phyloP scores from a whole-genome alignment of 2,797 vertebrate species.

The Pelodytes ibericus region DNA sequence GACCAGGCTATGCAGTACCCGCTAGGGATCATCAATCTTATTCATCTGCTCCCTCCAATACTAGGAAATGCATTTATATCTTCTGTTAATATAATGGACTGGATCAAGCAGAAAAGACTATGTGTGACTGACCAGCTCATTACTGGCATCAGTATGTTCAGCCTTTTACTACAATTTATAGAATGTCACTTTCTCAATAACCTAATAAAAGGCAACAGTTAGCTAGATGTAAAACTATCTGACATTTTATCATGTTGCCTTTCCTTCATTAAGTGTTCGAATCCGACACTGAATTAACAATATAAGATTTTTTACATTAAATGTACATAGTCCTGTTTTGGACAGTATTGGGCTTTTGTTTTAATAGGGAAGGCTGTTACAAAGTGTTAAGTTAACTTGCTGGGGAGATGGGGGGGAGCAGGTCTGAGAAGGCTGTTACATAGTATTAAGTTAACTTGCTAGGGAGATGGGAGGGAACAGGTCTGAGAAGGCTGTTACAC shows the following conservation, averaged over 20 bases:
- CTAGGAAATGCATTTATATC: background rate
- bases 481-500: too few relatives aligned
- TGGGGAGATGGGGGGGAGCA: too few relatives aligned
- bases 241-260: background rate
- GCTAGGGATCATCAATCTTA: background rate
- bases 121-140: background rate
- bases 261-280: background rate
- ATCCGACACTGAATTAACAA: too few relatives aligned
- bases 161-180: background rate
- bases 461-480: too few relatives aligned
- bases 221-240: background rate
- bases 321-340: too few relatives aligned
- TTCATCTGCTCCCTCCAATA: background rate
- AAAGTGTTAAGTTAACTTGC: too few relatives aligned
- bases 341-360: too few relatives aligned
- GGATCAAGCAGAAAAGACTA: background rate
- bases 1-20: too few relatives aligned
- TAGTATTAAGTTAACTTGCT: too few relatives aligned
- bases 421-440: too few relatives aligned
- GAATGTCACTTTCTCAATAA: background rate
- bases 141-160: background rate
- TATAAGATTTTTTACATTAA: too few relatives aligned
- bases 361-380: too few relatives aligned
- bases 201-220: constrained; percentile 12
- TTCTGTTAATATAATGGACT: background rate